Evolutionary conservation across 2,113 vertebrate species (phyloP).

Genomic region (Polypterus bichir): DNA sequence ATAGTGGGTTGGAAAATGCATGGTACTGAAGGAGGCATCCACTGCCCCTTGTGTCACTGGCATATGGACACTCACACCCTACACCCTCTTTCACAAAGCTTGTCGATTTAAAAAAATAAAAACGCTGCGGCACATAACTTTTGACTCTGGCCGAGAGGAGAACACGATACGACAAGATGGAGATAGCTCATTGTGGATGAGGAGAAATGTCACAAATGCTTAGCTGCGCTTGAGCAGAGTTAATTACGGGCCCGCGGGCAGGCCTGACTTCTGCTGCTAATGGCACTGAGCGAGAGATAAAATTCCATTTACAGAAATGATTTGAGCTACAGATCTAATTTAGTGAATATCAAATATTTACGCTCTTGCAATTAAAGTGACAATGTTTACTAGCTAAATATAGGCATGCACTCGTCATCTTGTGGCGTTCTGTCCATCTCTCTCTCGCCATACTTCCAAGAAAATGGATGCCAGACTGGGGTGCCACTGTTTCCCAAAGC

Average conservation of each 20-base stretch:
- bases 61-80: no score
- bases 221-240: conserved; percentile 91
- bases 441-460: no score
- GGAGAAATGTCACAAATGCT: conserved; percentile 97
- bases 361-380: conserved; percentile 75
- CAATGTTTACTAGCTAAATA: conserved; percentile 39
- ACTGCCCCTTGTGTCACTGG: no score
- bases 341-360: conserved; percentile 90
- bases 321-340: conserved; percentile 90
- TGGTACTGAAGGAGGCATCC: no score
- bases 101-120: conserved; percentile 35
- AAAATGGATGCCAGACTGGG: no score
- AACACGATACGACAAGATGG: conserved; percentile 83
- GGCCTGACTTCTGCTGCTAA: conserved; percentile 73
- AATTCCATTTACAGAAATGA: conserved; percentile 81
- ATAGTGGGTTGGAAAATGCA: no score
- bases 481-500: no score
- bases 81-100: no score
- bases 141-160: conserved; percentile 7
- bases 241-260: conserved; percentile 86
- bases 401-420: conserved; percentile 9
- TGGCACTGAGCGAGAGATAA: conserved; percentile 87
- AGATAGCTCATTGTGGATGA: conserved; percentile 95
- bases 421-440: no score
- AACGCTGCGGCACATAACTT: conserved; percentile 49